A percentile compares a stretch with the other conserved stretches of the same genome.
These are phyloP conservation scores for Hoplias malabaricus DNA, from an alignment of 2,113 vertebrate species.

Conservation along the genomic window DNA sequence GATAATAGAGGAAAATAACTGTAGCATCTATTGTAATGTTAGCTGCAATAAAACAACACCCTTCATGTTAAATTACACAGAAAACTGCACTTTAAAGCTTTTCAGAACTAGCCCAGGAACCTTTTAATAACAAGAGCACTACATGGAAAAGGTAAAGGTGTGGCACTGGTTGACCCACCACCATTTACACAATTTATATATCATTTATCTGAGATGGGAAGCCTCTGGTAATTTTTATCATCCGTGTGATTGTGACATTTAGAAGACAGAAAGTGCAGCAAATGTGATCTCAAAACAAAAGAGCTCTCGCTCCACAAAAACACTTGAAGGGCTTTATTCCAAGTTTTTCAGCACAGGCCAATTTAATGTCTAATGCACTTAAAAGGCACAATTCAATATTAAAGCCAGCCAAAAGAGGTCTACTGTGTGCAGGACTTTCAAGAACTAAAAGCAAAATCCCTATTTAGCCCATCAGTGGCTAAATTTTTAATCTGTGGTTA, in stretches of 20 bases:
- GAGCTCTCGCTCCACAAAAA: constrained; percentile 32
- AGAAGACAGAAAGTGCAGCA: constrained; percentile 31
- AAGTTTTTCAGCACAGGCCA: constrained; percentile 39
- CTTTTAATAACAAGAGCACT: constrained; percentile 37
- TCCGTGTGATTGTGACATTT: constrained; percentile 45
- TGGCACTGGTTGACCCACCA: constrained; percentile 11
- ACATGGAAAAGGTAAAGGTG: constrained; percentile 31
- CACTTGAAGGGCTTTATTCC: constrained; percentile 27
- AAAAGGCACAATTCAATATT: constrained; percentile 38
- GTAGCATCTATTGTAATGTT: not conserved
- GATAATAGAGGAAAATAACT: constrained; percentile 16
- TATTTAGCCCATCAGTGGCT: constrained; percentile 50
- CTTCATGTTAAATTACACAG: not conserved
- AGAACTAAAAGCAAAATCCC: constrained; percentile 53
- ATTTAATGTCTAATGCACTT: constrained; percentile 50
- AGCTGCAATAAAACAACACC: constrained; percentile 32
- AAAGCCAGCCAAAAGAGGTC: constrained; percentile 34
- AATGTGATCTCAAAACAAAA: constrained; percentile 46
- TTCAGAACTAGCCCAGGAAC: not conserved
- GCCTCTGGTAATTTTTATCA: constrained; percentile 33
- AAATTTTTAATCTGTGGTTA: constrained; percentile 65
- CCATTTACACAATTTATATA: constrained; percentile 41
- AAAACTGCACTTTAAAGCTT: constrained; percentile 19
- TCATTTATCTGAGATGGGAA: constrained; percentile 31
- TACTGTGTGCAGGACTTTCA: constrained; percentile 36